Evolutionary conservation across 2,113 vertebrate species (phyloP).

Genomic region (Ifrita kowaldi): DNA sequence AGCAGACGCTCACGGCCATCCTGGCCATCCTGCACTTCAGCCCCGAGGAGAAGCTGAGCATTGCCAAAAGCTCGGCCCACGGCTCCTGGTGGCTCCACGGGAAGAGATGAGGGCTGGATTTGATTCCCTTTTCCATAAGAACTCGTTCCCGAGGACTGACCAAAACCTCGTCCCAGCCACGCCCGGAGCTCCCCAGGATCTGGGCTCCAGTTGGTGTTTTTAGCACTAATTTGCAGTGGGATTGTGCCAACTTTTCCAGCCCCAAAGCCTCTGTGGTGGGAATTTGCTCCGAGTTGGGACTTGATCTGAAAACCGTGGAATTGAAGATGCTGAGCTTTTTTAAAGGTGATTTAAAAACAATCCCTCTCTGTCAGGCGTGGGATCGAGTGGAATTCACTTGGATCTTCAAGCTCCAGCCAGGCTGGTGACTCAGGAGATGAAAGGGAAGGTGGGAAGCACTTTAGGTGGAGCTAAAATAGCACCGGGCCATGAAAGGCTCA

Average conservation of each 20-base stretch:
- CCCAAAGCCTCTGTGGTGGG: not conserved
- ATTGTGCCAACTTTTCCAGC: not conserved
- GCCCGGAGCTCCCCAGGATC: rapidly evolving
- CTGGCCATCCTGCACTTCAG: slow-evolving; percentile 93
- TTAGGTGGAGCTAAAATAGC: not conserved
- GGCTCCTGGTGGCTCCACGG: slow-evolving; percentile 84
- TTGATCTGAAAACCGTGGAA: not conserved
- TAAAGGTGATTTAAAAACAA: not conserved
- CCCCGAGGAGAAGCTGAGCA: slow-evolving; percentile 82
- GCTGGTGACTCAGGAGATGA: not conserved
- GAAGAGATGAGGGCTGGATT: slow-evolving; percentile 66
- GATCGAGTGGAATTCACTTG: not conserved
- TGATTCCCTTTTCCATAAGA: rapidly evolving
- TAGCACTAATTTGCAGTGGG: rapidly evolving
- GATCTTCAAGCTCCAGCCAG: not conserved
- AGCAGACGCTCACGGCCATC: slow-evolving; percentile 91
- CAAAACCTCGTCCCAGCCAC: rapidly evolving
- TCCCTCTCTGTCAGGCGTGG: not conserved
- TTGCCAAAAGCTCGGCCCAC: slow-evolving; percentile 73
- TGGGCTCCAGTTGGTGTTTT: not conserved
- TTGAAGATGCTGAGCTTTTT: not conserved
- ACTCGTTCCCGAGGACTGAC: rapidly evolving
- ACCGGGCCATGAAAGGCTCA: not conserved
- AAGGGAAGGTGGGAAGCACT: not conserved
- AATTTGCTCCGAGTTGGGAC: not conserved